Evolutionary conservation across 2,888 invertebrate species (phyloP).

Genomic region (Thymelicus acteon): DNA sequence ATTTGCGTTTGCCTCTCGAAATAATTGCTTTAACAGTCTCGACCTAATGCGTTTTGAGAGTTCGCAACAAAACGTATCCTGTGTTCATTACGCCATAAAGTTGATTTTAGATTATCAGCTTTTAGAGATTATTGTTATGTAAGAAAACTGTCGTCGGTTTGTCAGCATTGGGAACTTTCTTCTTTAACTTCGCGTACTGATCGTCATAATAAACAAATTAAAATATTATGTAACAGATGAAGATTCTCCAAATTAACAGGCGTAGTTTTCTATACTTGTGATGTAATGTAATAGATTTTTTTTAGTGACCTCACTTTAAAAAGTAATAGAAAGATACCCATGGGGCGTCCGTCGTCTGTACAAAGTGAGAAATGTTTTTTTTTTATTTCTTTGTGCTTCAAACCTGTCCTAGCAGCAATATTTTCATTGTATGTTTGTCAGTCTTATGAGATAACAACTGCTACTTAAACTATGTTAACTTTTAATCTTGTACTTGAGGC

Average conservation of each 20-base stretch:
- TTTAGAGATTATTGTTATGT: constrained; percentile 5
- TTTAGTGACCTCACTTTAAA: background rate
- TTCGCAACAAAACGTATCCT: background rate
- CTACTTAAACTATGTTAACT: too few species aligned
- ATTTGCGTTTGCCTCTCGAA: constrained; percentile 7
- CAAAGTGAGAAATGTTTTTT: too few species aligned
- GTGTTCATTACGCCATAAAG: background rate
- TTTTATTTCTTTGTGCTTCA: too few species aligned
- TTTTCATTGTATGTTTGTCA: too few species aligned
- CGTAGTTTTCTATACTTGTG: constrained; percentile 4
- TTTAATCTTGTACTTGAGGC: too few species aligned
- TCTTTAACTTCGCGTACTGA: constrained; percentile 14
- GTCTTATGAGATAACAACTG: too few species aligned
- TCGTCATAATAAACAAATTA: constrained; percentile 21
- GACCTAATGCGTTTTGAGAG: background rate
- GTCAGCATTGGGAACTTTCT: constrained; percentile 17
- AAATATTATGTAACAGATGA: constrained; percentile 17
- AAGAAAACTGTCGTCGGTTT: constrained; percentile 12
- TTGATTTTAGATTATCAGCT: background rate
- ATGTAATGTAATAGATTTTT: constrained; percentile 9
- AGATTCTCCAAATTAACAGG: constrained; percentile 10
- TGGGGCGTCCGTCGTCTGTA: background rate
- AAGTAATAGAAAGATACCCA: background rate
- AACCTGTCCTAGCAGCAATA: too few species aligned
- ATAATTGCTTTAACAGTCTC: background rate